Evolutionary conservation across 1,140 invertebrate genomes (phyloP).

Genomic region (Mamestra configurata): DNA sequence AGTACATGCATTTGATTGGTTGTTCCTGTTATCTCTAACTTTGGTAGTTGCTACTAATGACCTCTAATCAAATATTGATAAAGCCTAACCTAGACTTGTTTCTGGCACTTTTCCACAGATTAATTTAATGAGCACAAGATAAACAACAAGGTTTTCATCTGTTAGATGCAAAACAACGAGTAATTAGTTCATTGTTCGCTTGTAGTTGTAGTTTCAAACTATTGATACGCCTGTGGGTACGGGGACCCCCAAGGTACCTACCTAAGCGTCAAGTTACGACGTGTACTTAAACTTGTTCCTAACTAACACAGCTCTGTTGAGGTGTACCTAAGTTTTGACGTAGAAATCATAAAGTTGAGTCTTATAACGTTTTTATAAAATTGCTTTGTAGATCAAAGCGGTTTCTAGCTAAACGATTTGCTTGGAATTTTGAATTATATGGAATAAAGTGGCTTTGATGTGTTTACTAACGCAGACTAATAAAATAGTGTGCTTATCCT

Average conservation of each 20-base stretch:
- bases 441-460: neutral
- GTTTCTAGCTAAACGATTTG: neutral
- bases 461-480: neutral
- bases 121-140: neutral
- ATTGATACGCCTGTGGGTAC: slow-evolving; percentile 1
- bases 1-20: no score
- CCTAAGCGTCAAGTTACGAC: slow-evolving; percentile 4
- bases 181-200: slow-evolving; percentile 8
- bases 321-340: neutral
- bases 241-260: neutral
- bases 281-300: slow-evolving; percentile 34
- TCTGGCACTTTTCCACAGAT: no score
- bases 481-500: no score
- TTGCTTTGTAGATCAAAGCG: neutral
- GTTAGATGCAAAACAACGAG: neutral
- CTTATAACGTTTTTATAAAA: neutral
- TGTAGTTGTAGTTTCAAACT: slow-evolving; percentile 10
- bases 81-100: no score
- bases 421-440: neutral
- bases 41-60: neutral
- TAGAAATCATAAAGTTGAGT: neutral
- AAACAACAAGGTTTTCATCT: neutral
- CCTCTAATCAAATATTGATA: no score
- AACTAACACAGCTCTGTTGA: slow-evolving; percentile 6
- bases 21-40: neutral